Conservation (phyloP, 2,797 vertebrate species). For the Zalophus californianus region DNA sequence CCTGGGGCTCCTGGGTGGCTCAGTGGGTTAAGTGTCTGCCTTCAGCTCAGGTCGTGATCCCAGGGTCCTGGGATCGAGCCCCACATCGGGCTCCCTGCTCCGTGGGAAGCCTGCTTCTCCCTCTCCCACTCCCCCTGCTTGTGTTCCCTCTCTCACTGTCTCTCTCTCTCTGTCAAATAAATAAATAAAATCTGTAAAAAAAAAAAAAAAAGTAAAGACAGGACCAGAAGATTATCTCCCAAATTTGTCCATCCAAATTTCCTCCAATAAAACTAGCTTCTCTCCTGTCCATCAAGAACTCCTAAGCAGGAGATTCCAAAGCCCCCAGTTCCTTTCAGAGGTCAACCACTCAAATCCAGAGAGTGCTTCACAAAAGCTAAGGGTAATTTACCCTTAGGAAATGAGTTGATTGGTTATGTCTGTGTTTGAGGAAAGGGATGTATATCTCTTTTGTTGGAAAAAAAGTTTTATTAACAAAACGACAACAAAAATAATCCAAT, state of each 20-base stretch:
- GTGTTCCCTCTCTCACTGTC: too few species aligned
- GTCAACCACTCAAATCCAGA: background rate
- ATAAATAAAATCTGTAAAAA: too few species aligned
- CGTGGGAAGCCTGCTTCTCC: too few species aligned
- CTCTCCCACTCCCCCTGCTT: too few species aligned
- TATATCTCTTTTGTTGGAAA: background rate
- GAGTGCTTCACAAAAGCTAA: slow-evolving; percentile 46
- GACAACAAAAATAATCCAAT: slow-evolving; percentile 41
- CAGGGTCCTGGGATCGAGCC: too few species aligned
- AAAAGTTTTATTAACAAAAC: slow-evolving; percentile 56
- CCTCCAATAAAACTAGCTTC: slow-evolving; percentile 24
- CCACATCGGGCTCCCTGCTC: too few species aligned
- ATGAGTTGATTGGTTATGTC: background rate
- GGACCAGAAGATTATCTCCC: background rate
- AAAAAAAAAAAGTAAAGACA: background rate
- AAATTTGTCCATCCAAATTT: background rate
- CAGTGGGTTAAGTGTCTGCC: too few species aligned
- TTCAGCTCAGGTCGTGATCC: too few species aligned
- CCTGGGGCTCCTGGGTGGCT: background rate
- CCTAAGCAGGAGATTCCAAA: background rate
- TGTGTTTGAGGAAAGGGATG: background rate
- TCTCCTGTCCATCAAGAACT: slow-evolving; percentile 36
- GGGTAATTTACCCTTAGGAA: slow-evolving; percentile 9
- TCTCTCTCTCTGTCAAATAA: too few species aligned
- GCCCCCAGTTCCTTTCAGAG: background rate